Base-by-base conservation (phyloP, 2,113 vertebrate genomes). In the Caranx ignobilis region DNA sequence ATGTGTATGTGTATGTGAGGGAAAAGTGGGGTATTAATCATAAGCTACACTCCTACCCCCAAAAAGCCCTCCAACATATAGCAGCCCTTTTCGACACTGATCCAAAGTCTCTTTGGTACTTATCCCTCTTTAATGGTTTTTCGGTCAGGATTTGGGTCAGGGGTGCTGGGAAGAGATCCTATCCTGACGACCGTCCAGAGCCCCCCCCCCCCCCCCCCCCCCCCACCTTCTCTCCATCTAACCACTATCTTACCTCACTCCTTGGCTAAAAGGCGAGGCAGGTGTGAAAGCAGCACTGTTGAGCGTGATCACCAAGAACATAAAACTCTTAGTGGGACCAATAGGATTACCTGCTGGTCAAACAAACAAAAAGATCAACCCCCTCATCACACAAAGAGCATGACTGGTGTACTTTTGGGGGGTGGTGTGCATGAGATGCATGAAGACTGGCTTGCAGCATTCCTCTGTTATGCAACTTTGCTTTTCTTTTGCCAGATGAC, bases 331-430 rank as follows among this genome's bases (percentile, higher is more conserved):
- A 91, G 66, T 2, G 55, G 52, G 52, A 54, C 41, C 68, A 88
- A 92, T 87, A 82, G 88, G 92, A 93, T 94, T 93, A 92, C 87
- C 84, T 87, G 77, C 41, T 72, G 77, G 71, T 87, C 69, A 54
- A 79, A 86, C 84, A 92, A 94, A 92, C 89, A 92, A 90, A 85
- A 87, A 91, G 86, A 89, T 91, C 86, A 92, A 86, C 69, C 70
- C 39, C 39, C 60, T 79, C 57, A 88, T 61, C 72, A 69, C 72
- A 70, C 60, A 72, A 71, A 32, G 19, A 19, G 47, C 65, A 59
- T 48, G 41, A 11, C 48, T 12, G 3, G 63, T 16, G 8, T 43
- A 11, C 11, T 43, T 12, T 12, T 2, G 41, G 41, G 15, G 56
- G 2, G 32, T 1, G 37, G 26, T 45, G 16, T 13, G 11, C 11